These are phyloP conservation scores for Psittacula cyanocephala DNA, from an alignment of 2,113 vertebrate species.

Conservation along the genomic window DNA sequence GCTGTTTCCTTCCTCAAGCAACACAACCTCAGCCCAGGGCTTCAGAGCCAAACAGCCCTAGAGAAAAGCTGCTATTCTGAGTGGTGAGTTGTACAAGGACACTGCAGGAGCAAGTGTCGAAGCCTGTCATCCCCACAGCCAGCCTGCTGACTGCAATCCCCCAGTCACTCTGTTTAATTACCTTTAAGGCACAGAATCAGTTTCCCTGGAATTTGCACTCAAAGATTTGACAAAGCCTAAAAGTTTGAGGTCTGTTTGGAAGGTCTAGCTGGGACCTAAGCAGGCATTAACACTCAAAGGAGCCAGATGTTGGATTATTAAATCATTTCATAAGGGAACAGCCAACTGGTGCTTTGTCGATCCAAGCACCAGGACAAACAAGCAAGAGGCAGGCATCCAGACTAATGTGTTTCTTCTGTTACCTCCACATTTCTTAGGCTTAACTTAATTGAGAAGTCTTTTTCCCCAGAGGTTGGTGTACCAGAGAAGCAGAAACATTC, in stretches of 20 bases:
- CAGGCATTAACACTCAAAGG: background rate
- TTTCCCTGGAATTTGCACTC: background rate
- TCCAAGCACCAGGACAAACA: constrained; percentile 3
- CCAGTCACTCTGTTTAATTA: background rate
- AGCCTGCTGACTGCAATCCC: background rate
- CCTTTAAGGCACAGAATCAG: background rate
- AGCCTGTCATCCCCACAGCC: background rate
- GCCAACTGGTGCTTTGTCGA: constrained; percentile 19
- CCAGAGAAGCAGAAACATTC: background rate
- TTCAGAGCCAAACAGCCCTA: background rate
- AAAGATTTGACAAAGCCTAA: background rate
- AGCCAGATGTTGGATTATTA: constrained; percentile 10
- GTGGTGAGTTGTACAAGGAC: background rate
- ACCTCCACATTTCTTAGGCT: background rate
- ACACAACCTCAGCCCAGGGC: background rate
- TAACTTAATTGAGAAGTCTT: constrained; percentile 18
- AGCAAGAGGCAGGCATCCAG: constrained; percentile 18
- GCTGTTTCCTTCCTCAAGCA: background rate
- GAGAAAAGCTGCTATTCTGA: background rate
- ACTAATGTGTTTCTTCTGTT: background rate
- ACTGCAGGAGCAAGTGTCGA: background rate
- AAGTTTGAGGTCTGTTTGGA: background rate
- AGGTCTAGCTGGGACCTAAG: background rate
- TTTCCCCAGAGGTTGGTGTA: background rate
- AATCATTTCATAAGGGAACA: background rate